phyloP scores from a whole-genome alignment of 2,797 vertebrate genomes.

The Sphenodon punctatus region DNA sequence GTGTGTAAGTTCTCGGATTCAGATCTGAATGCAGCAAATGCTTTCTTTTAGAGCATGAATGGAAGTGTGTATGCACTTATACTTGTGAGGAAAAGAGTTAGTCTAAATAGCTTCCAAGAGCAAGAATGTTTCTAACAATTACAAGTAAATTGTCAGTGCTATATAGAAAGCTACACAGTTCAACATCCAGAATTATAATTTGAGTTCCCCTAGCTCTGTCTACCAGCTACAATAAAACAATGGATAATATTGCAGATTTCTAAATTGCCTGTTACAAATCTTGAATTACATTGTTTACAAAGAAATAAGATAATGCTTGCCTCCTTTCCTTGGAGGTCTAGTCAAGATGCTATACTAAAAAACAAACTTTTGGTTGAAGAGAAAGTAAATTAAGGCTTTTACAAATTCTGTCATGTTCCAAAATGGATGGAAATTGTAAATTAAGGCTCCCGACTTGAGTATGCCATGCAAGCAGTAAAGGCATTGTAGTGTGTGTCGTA shows the following conservation, averaged over 20 bases:
- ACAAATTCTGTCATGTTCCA: too few species aligned
- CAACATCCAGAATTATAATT: constrained; percentile 6
- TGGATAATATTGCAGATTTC: constrained; percentile 52
- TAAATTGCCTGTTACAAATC: constrained; percentile 56
- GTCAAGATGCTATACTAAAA: constrained; percentile 70
- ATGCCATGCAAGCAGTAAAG: too few species aligned
- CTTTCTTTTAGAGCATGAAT: neutral
- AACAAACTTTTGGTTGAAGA: too few species aligned
- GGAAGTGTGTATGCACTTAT: constrained; percentile 17
- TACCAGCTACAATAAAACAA: constrained; percentile 20
- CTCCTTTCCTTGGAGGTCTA: constrained; percentile 66
- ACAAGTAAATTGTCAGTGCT: neutral
- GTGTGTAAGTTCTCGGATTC: neutral
- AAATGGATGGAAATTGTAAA: too few species aligned
- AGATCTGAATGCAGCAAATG: neutral
- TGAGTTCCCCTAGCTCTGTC: constrained; percentile 26
- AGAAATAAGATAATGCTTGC: constrained; percentile 66
- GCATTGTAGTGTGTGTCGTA: too few species aligned
- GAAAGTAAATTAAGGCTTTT: too few species aligned
- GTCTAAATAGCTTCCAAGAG: neutral
- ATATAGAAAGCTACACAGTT: neutral
- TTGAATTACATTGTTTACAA: constrained; percentile 43
- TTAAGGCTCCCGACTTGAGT: too few species aligned
- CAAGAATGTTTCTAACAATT: neutral
- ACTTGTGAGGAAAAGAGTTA: neutral